Base-by-base conservation (phyloP, 2,888 invertebrate genomes). In the Polydrusus tereticollis region DNA sequence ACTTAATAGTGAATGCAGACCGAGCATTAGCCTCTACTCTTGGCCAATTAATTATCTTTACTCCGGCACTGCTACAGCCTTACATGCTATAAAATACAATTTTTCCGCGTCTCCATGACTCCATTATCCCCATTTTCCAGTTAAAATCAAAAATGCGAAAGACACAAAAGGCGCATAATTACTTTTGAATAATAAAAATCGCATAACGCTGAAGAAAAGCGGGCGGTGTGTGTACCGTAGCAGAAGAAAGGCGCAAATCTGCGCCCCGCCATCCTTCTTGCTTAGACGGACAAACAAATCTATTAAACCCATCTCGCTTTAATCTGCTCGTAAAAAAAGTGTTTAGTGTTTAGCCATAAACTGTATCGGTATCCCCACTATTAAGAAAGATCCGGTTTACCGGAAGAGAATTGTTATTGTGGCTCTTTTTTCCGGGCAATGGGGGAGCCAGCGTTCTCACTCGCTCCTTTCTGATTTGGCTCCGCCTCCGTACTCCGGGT, bases 341-440 rank as follows among this genome's bases (percentile, higher is more conserved):
- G 84, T 84, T 84, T 83, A 84, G 83, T 81, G 84, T 83, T 84
- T 83, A 83, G 82, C 82, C 83, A 83, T 84, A 84, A 84, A 84
- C 83, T 84, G 83, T 84, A 83, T 84, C 83, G 82, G 83, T 82
- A 83, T 83, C 81, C 83, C 83, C 82, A 80, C 82, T 80, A 80
- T 81, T 81, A 81, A 81, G 80, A 79, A 78, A 75, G 79, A 79
- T 80, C 81, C 81, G 80, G 80, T 77, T 78, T 80, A 78, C 79
- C 79, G 79, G 76, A 79, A 79, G 77, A 76, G 77, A 74, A 75
- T 72, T 72, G 70, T 66, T 68, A 73, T 74, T 64, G 73, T 65
- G 23, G 59, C 50, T 63, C 69, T 63, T 66, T 73, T 62, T 67
- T 72, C 55, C 63, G 66, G 69, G 68, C 76, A 71, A 67, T 71